These are phyloP conservation scores for Brachyhypopomus occidentalis DNA, from an alignment of 2,113 vertebrate genomes.

Conservation along the genomic window DNA sequence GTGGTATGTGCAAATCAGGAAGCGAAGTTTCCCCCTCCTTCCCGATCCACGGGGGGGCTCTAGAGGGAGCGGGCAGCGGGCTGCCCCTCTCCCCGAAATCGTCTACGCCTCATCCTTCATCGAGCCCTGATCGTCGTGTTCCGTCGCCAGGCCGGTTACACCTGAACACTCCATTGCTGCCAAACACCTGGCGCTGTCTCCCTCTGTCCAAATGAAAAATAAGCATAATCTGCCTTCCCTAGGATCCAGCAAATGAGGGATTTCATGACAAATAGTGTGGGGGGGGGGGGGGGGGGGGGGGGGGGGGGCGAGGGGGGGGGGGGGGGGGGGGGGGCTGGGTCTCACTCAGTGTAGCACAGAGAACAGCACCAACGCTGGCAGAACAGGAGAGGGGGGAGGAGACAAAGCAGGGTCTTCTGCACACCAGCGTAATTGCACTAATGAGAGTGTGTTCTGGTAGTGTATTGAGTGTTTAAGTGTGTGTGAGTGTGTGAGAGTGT, in stretches of 20 bases:
- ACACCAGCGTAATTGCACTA: constrained; percentile 58
- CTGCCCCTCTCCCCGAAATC: constrained; percentile 86
- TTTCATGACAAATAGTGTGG: constrained; percentile 97
- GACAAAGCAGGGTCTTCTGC: constrained; percentile 43
- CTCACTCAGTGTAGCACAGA: constrained; percentile 85
- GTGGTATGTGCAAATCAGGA: constrained; percentile 68
- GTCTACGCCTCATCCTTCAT: constrained; percentile 99
- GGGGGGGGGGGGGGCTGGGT: constrained; percentile 76
- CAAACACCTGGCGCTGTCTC: constrained; percentile 99
- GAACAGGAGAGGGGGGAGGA: constrained; percentile 64
- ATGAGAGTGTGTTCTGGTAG: constrained; percentile 61
- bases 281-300: constrained; percentile 74
- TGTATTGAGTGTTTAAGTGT: too few relatives aligned
- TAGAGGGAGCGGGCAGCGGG: constrained; percentile 85
- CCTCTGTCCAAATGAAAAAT: constrained; percentile 99
- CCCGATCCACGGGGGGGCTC: constrained; percentile 72
- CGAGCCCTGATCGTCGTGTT: constrained; percentile 94
- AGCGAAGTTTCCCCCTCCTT: constrained; percentile 63
- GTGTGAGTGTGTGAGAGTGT: constrained; percentile 46
- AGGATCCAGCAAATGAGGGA: constrained; percentile 99
- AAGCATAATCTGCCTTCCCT: constrained; percentile 99
- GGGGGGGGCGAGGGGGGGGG: constrained; percentile 78
- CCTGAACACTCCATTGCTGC: constrained; percentile 99
- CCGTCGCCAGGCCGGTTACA: constrained; percentile 98
- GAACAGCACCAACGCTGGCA: constrained; percentile 80